These are phyloP conservation scores for Actinia equina DNA, from an alignment of 64 coral and sea anemone species.

Conservation along the genomic window DNA sequence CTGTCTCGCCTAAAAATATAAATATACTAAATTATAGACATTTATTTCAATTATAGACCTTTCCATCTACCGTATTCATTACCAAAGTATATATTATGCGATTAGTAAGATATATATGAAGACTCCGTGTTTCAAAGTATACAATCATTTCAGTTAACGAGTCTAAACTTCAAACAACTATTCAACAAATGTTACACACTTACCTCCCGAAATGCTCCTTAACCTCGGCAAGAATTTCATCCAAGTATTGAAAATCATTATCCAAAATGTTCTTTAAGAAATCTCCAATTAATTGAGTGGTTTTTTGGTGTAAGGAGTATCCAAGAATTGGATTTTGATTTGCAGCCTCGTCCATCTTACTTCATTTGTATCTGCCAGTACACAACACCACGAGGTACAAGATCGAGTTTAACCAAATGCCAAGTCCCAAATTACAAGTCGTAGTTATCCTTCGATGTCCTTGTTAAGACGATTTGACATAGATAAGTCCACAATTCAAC, in stretches of 20 bases:
- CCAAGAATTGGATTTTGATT: slow-evolving; percentile 18
- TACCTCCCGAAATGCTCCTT: slow-evolving; percentile 78
- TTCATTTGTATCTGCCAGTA: not conserved
- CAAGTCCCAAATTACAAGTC: not conserved
- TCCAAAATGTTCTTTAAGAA: slow-evolving; percentile 44
- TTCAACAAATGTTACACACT: not conserved
- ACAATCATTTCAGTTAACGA: no score
- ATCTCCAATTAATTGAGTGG: slow-evolving; percentile 45
- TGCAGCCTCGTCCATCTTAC: not conserved
- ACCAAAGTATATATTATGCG: not conserved
- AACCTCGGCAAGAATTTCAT: slow-evolving; percentile 74
- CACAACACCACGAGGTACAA: slow-evolving; percentile 2
- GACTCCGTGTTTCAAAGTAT: no score
- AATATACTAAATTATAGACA: not conserved
- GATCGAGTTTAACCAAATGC: not conserved
- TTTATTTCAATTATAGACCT: not conserved
- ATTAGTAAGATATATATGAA: not conserved
- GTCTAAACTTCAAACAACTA: no score
- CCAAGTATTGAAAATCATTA: slow-evolving; percentile 69
- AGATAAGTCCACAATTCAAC: not conserved
- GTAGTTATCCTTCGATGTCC: not conserved
- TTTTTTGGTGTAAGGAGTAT: slow-evolving; percentile 65
- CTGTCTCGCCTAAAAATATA: slow-evolving; percentile 47
- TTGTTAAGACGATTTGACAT: not conserved
- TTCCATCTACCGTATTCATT: not conserved